These are phyloP conservation scores for Hemicordylus capensis DNA, from an alignment of 2,113 vertebrate genomes.

Conservation along the genomic window DNA sequence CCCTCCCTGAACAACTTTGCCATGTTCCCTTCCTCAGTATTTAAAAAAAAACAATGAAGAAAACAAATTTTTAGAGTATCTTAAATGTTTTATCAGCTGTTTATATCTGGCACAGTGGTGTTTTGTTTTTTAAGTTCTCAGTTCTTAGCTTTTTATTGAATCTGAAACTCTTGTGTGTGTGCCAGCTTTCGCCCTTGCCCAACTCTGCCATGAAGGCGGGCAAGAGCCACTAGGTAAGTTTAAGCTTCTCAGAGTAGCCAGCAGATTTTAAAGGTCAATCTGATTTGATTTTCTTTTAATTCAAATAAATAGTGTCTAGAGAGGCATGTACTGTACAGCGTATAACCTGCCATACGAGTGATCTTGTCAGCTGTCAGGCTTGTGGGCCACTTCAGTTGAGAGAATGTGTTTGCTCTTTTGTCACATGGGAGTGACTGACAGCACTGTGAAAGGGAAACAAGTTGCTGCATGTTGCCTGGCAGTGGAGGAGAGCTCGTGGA, in stretches of 20 bases:
- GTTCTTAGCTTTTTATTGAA: too few relatives aligned
- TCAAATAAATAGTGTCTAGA: not conserved
- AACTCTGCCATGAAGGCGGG: too few relatives aligned
- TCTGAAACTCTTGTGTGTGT: too few relatives aligned
- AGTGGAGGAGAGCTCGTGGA: not conserved
- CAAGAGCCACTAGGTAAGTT: not conserved
- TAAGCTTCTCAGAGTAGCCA: not conserved
- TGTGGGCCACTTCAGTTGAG: conserved; percentile 30
- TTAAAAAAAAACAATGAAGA: too few relatives aligned
- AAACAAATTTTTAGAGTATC: too few relatives aligned
- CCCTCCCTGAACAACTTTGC: too few relatives aligned
- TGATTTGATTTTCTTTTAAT: not conserved
- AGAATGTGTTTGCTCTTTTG: conserved; percentile 58
- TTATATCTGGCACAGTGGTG: too few relatives aligned
- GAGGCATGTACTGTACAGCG: not conserved
- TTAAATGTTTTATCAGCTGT: too few relatives aligned
- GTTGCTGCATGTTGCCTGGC: not conserved
- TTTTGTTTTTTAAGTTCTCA: too few relatives aligned
- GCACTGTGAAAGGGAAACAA: conserved; percentile 11
- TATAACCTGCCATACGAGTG: conserved; percentile 8
- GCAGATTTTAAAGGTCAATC: not conserved
- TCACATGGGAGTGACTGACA: conserved; percentile 8
- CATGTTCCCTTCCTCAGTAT: too few relatives aligned
- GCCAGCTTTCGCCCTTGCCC: not conserved
- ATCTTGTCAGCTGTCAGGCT: not conserved